A percentile compares a stretch with the other conserved stretches of the same genome.
Evolutionary conservation across 2,888 invertebrate species (phyloP).

Genomic region (Synanthedon myopaeformis): DNA sequence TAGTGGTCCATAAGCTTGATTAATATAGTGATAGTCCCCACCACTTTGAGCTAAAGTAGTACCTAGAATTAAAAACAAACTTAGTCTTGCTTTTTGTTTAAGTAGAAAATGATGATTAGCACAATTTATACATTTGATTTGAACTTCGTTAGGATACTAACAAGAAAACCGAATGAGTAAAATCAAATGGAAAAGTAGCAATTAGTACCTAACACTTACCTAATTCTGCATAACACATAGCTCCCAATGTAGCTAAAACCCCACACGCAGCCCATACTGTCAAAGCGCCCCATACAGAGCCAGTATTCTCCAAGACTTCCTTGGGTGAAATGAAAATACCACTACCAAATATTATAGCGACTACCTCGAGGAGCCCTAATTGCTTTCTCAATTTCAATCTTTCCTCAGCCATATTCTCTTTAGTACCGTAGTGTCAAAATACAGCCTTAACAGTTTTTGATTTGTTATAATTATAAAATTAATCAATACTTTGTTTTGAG

Average conservation of each 20-base stretch:
- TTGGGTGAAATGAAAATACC: constrained; percentile 97
- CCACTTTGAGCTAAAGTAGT: constrained; percentile 92
- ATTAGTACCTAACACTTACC: constrained; percentile 54
- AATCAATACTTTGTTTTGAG: too few species aligned
- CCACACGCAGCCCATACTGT: constrained; percentile 92
- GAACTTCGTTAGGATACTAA: too few species aligned
- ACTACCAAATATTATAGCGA: constrained; percentile 95
- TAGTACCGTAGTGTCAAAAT: too few species aligned
- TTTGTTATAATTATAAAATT: too few species aligned
- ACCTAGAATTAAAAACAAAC: constrained; percentile 26
- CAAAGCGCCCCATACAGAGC: constrained; percentile 89
- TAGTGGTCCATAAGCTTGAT: constrained; percentile 90
- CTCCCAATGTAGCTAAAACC: constrained; percentile 90
- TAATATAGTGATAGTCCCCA: constrained; percentile 97
- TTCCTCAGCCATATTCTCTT: constrained; percentile 44
- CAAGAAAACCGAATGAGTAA: too few species aligned
- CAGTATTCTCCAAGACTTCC: constrained; percentile 91
- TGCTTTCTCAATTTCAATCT: constrained; percentile 88
- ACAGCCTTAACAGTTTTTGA: too few species aligned
- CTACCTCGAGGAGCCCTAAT: constrained; percentile 89
- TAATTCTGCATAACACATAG: constrained; percentile 96
- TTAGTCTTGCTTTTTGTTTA: neutral
- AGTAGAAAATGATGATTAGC: neutral
- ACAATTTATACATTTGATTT: too few species aligned
- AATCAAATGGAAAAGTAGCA: too few species aligned